A percentile compares a stretch with the other conserved stretches of the same genome.
These are phyloP conservation scores for Leptoteleia sp. DNA, from an alignment of 1,140 invertebrate genomes.

Conservation along the genomic window DNA sequence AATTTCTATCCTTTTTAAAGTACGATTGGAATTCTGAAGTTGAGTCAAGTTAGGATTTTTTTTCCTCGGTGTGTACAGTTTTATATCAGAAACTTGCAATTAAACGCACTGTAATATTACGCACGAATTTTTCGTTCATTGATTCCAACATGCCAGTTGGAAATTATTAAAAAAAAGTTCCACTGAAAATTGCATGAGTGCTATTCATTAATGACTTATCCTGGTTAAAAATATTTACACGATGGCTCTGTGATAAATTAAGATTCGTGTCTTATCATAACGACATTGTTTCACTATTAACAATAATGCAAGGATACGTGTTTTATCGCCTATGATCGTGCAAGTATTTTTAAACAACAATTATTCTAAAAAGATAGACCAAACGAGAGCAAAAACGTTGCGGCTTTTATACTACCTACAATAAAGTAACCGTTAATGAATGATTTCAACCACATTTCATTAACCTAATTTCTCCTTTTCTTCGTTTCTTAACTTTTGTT, in stretches of 20 bases:
- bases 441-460: conserved; percentile 14
- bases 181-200: conserved; percentile 5
- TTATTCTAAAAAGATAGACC: too few relatives aligned
- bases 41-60: too few relatives aligned
- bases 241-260: conserved; percentile 12
- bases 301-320: conserved; percentile 28
- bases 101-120: too few relatives aligned
- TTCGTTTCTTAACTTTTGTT: neutral
- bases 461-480: conserved; percentile 15
- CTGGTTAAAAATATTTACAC: conserved; percentile 38
- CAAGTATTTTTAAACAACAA: too few relatives aligned
- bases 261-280: conserved; percentile 43
- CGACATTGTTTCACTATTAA: conserved; percentile 12
- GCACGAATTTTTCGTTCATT: too few relatives aligned
- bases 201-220: conserved; percentile 5
- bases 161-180: neutral
- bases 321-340: too few relatives aligned
- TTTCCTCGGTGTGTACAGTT: too few relatives aligned
- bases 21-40: too few relatives aligned
- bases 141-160: neutral
- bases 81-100: too few relatives aligned
- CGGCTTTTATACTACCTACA: neutral
- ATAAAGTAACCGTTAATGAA: conserved; percentile 16
- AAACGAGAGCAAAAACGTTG: conserved; percentile 19
- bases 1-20: too few relatives aligned